A percentile compares a stretch with the other conserved stretches of the same genome.
Evolutionary conservation across 2,113 vertebrate genomes (phyloP).

Genomic region (Tenrec ecaudatus): DNA sequence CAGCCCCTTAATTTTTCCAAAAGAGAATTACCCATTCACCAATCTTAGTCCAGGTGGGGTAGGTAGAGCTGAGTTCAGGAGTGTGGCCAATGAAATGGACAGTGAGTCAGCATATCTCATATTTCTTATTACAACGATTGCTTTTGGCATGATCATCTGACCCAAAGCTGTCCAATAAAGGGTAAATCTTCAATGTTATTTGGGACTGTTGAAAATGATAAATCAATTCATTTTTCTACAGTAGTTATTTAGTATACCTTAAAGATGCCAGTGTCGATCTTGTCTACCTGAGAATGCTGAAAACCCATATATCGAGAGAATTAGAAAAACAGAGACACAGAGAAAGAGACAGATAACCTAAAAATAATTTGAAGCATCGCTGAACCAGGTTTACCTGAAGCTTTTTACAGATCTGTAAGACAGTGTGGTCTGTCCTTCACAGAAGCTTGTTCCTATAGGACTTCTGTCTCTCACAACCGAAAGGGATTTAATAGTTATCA

Average conservation of each 20-base stretch:
- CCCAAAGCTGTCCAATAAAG: neutral
- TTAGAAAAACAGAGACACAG: too few relatives aligned
- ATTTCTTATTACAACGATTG: neutral
- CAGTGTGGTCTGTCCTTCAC: neutral
- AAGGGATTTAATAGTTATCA: neutral
- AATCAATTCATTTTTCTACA: neutral
- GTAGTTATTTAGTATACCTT: neutral
- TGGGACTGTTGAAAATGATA: constrained; percentile 33
- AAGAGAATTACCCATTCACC: neutral
- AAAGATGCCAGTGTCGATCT: neutral
- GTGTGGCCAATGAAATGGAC: neutral
- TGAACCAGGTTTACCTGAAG: neutral
- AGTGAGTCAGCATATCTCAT: neutral
- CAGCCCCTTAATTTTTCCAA: neutral
- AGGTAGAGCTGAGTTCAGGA: neutral
- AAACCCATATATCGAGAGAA: constrained; percentile 1
- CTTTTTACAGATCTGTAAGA: neutral
- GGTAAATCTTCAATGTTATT: neutral
- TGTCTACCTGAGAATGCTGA: neutral
- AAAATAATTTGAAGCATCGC: neutral
- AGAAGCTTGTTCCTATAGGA: neutral
- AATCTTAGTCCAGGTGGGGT: neutral
- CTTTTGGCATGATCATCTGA: neutral
- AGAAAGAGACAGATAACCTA: neutral
- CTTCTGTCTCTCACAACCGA: neutral